Evolutionary conservation across 1,140 invertebrate genomes (phyloP), one percentile per base, ranked within the genome.

Genomic region (Harlomillsia oculata): DNA sequence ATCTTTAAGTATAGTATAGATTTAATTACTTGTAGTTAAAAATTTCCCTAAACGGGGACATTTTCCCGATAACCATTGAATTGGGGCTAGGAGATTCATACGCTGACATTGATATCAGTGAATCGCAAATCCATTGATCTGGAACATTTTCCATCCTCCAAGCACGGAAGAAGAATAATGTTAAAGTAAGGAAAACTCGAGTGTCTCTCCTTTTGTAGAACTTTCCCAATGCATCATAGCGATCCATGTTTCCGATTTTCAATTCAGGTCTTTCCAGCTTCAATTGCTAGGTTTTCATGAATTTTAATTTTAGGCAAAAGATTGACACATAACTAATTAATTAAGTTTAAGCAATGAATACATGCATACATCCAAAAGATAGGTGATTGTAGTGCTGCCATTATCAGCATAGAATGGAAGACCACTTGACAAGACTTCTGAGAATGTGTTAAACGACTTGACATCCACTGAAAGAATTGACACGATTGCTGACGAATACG

Each of bases 11-110:
- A 14, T 8, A 8, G 30, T n/a, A n/a, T n/a, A n/a, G n/a, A n/a
- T n/a, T n/a, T n/a, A n/a, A n/a, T 45, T 45, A 45, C 43, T 45
- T 45, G 23, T 25, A 3, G 20, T 45, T 45, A 26, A 45, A 45
- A 14, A 45, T n/a, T 21, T 45, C 43, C 23, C 8, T 45, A 16
- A 25, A 45, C 29, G 16, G 5, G n/a, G 43, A 45, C 8, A 28
- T 45, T 26, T 45, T 23, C 1, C 11, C 13, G 8, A 45, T 45
- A 21, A 26, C 43, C 43, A 45, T 45, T 25, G 43, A 23, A 16
- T 13, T 45, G n/a, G 16, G 16, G 8, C 23, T 45, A 8, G 43
- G 43, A n/a, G 21, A 23, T 26, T 11, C 14, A 26, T 45, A 28
- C 9, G 29, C 43, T 0, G 43, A 26, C 14, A 26, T 45, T 2